Evolutionary conservation across 2,113 vertebrate genomes (phyloP), one percentile per base, ranked within the genome.

Genomic region (Hystrix brachyura): DNA sequence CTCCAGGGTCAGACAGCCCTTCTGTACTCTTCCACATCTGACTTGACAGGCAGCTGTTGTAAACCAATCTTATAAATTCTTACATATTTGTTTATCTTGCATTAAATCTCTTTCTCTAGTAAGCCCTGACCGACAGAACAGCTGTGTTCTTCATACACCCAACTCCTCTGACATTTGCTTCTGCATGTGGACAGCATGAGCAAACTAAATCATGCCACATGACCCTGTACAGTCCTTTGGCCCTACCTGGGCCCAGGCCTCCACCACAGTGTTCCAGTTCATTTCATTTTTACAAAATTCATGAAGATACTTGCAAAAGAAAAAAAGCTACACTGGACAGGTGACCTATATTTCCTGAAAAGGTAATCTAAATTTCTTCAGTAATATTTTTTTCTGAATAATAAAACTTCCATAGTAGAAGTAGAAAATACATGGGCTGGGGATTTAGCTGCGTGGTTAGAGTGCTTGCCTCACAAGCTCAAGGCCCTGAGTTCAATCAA

Each of bases 181-280:
- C 69, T 5, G 15, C 18, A 12, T 0, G 1, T 5, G 7, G 19
- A 55, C 25, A 15, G 5, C 43, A 11, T 0, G 11, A 60, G 53
- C 21, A 6, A 55, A 84, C 32, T 7, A 8, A 17, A 32, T 25
- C n/a, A 7, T 0, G 7, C 43, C 57, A 7, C 23, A 23, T 27
- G 17, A 5, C 8, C 9, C 29, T 5, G 0, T 1, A 7, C 19
- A 3, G 29, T 38, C 43, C 5, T 1, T 7, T 25, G 1, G 25
- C 64, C 18, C 27, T 21, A 19, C 55, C 32, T 4, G 2, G 4
- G 5, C 25, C 27, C 25, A 23, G 15, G 14, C 9, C 43, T 71
- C 51, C 6, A 27, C 17, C 81, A 23, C 25, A 32, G 4, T 21
- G 55, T 21, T 60, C 34, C 4, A 4, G 0, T 7, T 18, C 51